Evolutionary conservation across 2,113 vertebrate species (phyloP).

Genomic region (Phalacrocorax carbo): DNA sequence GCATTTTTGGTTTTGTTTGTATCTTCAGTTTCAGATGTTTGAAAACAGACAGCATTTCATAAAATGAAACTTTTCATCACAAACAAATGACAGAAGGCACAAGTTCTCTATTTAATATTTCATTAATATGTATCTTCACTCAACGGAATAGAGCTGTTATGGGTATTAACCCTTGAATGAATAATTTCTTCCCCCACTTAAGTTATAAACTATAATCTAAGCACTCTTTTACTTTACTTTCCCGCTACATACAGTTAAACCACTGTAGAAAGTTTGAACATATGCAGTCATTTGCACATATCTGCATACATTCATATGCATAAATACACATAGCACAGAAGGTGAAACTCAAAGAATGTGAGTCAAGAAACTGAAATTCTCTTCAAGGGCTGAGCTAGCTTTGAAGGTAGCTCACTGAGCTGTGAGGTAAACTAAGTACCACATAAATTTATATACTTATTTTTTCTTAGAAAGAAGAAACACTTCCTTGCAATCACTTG

Average conservation of each 20-base stretch:
- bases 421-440: neutral
- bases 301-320: neutral
- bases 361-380: constrained; percentile 24
- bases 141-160: neutral
- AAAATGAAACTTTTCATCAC: neutral
- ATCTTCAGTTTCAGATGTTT: neutral
- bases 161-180: neutral
- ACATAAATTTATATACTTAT: neutral
- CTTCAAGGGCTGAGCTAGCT: neutral
- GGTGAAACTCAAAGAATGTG: constrained; percentile 13
- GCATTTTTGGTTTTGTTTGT: neutral
- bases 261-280: neutral
- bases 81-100: neutral
- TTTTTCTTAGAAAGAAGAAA: neutral
- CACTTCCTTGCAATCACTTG: neutral
- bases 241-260: neutral
- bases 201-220: neutral
- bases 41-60: neutral
- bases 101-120: neutral
- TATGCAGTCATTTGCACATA: neutral
- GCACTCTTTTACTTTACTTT: neutral
- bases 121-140: neutral
- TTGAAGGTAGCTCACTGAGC: constrained; percentile 16
- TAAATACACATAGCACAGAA: neutral
- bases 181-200: neutral